Percentiles rank a stretch among this genome's conserved stretches.
These are phyloP conservation scores for Anastatus disparis DNA, from an alignment of 1,140 invertebrate genomes.

Conservation along the genomic window DNA sequence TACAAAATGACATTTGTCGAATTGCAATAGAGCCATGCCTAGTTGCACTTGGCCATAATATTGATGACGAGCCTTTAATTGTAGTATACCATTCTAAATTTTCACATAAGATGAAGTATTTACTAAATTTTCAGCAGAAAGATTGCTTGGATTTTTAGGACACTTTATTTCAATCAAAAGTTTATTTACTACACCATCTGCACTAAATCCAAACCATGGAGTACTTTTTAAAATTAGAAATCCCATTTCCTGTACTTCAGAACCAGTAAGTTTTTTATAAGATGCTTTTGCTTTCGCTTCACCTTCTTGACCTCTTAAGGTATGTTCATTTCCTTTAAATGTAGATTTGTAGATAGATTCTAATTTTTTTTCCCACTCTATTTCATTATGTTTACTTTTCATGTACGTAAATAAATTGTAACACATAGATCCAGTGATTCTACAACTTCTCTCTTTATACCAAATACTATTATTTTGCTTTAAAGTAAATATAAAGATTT, in stretches of 20 bases:
- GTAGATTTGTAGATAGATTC: neutral
- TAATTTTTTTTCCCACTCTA: no score
- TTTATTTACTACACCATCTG: neutral
- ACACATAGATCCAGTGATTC: no score
- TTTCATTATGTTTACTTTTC: no score
- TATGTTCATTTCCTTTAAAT: neutral
- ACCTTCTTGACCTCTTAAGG: neutral
- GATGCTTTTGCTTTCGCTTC: neutral
- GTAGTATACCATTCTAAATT: neutral
- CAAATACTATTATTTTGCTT: no score
- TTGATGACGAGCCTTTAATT: neutral
- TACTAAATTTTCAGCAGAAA: neutral
- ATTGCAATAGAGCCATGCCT: neutral
- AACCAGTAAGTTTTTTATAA: neutral
- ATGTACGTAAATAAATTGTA: no score
- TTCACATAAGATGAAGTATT: neutral
- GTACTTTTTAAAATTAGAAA: neutral
- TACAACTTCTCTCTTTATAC: no score
- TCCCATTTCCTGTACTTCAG: neutral
- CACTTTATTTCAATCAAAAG: neutral
- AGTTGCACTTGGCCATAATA: conserved; percentile 1
- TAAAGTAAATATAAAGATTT: no score
- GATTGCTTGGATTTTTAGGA: neutral
- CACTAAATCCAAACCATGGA: neutral
- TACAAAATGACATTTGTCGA: neutral